These are phyloP conservation scores for Excalfactoria chinensis DNA, from an alignment of 2,113 vertebrate genomes.

Conservation along the genomic window DNA sequence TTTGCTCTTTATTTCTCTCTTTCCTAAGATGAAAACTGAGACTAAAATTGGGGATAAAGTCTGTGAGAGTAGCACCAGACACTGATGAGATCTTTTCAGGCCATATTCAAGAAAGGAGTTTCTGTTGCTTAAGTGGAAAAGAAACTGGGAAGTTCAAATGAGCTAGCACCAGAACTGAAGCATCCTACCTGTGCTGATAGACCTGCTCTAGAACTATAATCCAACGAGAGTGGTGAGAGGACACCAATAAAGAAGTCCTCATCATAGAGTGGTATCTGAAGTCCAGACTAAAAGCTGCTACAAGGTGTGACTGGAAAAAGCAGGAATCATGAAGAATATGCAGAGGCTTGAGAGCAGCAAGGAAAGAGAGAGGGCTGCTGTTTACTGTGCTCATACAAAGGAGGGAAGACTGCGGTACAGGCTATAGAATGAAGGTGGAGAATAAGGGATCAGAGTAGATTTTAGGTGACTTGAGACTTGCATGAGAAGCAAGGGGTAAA, in stretches of 20 bases:
- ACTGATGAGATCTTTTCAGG: not conserved
- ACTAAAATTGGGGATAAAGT: not conserved
- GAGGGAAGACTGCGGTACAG: not conserved
- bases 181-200: not conserved
- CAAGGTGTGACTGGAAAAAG: not conserved
- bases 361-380: not conserved
- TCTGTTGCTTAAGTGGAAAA: not conserved
- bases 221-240: not conserved
- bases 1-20: not conserved
- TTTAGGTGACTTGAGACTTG: not conserved
- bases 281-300: not conserved
- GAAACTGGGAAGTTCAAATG: not conserved
- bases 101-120: not conserved
- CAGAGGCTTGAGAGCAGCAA: not conserved
- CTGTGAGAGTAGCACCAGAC: not conserved
- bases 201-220: not conserved
- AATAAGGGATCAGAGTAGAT: not conserved
- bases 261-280: not conserved
- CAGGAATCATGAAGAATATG: not conserved
- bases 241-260: not conserved
- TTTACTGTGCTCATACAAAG: accelerated
- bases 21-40: not conserved
- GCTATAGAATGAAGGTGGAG: not conserved
- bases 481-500: not conserved
- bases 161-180: not conserved